phyloP scores from a whole-genome alignment of 2,113 vertebrate species.

The Sisor rabdophorus region DNA sequence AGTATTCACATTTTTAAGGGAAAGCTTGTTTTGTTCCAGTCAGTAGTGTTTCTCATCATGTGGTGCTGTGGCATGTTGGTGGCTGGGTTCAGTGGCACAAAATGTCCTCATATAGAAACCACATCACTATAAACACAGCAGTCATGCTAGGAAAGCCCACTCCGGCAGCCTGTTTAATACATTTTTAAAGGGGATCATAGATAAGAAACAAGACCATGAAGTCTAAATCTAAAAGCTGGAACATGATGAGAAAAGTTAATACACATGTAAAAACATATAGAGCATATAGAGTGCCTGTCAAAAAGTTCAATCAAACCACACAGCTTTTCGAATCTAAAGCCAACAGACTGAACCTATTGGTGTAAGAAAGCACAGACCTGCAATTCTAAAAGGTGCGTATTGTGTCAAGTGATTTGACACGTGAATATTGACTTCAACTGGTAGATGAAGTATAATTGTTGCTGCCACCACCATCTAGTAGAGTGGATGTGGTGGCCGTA shows the following conservation, averaged over 20 bases:
- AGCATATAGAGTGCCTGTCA: background rate
- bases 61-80: slow-evolving; percentile 28
- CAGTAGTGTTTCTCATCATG: slow-evolving; percentile 30
- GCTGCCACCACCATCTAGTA: slow-evolving; percentile 23
- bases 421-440: slow-evolving; percentile 29
- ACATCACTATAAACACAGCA: slow-evolving; percentile 36
- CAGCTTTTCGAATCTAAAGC: background rate
- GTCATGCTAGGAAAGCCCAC: slow-evolving; percentile 20
- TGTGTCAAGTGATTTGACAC: slow-evolving; percentile 1
- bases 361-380: slow-evolving; percentile 4
- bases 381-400: slow-evolving; percentile 1
- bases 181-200: slow-evolving; percentile 12
- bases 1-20: slow-evolving; percentile 14
- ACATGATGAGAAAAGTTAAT: background rate
- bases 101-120: slow-evolving; percentile 33
- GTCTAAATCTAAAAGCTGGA: slow-evolving; percentile 12
- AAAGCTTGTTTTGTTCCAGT: slow-evolving; percentile 1
- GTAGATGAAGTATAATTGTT: slow-evolving; percentile 13
- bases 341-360: slow-evolving; percentile 1
- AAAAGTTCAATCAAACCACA: slow-evolving; percentile 4
- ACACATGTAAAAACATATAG: background rate
- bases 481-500: slow-evolving; percentile 17
- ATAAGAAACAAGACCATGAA: slow-evolving; percentile 17
- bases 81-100: slow-evolving; percentile 29
- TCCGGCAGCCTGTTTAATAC: slow-evolving; percentile 19